Evolutionary conservation across 37 sponge, comb jelly and placozoan genomes (phyloP).

Genomic region (Halichondria panicea): DNA sequence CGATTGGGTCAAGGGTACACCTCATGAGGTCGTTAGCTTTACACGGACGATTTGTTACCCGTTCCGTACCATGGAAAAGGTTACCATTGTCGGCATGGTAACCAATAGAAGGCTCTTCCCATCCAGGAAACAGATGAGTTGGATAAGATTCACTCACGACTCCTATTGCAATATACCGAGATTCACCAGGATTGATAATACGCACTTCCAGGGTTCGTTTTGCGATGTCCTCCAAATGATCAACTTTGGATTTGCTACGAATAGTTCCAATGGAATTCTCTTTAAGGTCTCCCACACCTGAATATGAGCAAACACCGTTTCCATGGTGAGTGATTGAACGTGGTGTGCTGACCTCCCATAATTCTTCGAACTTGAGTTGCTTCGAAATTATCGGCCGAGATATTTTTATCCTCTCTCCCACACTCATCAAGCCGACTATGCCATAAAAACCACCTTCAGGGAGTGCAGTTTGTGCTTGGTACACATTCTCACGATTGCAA

Average conservation of each 20-base stretch:
- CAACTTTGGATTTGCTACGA: conserved; percentile 6
- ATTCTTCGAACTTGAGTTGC: conserved; percentile 6
- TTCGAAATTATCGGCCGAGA: conserved; percentile 21
- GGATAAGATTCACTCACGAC: conserved; percentile 52
- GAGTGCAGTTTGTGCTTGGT: neutral
- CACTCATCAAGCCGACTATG: conserved; percentile 59
- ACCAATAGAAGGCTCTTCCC: conserved; percentile 63
- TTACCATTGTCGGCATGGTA: conserved; percentile 74
- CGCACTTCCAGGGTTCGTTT: conserved; percentile 26
- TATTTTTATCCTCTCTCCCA: conserved; percentile 41
- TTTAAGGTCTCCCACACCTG: conserved; percentile 17
- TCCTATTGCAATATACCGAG: conserved; percentile 61
- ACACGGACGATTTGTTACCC: conserved; percentile 18
- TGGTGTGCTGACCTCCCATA: conserved; percentile 42
- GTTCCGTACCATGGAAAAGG: conserved; percentile 29
- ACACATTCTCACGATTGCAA: conserved; percentile 28
- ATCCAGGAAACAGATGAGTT: conserved; percentile 60
- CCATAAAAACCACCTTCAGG: conserved; percentile 70
- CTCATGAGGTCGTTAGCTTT: conserved; percentile 40
- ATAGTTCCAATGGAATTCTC: conserved; percentile 45
- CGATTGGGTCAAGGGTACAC: conserved; percentile 40
- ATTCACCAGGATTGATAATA: conserved; percentile 42
- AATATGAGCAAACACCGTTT: conserved; percentile 39
- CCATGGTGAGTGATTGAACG: conserved; percentile 23
- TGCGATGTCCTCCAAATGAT: conserved; percentile 13